Evolutionary conservation across 2,113 vertebrate species (phyloP), one percentile per base, ranked within the genome.

Genomic region (Halichoeres trimaculatus): DNA sequence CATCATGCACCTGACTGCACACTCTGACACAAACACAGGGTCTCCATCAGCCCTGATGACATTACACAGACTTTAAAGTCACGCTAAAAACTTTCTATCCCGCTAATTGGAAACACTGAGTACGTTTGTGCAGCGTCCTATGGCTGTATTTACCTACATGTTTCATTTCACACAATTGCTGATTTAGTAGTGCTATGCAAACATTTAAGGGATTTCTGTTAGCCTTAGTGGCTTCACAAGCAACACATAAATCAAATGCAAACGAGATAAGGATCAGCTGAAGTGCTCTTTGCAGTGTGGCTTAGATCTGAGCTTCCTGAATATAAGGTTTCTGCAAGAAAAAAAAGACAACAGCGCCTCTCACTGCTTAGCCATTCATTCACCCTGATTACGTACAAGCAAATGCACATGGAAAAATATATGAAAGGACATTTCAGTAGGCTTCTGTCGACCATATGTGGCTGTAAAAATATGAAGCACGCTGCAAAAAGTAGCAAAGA

Each of bases 191-290:
- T 61, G 66, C 82, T 84, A 78, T 80, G 74, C 81, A 88, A 90
- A 89, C 83, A 86, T 23, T 59, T 48, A 19, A 75, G 66, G 73
- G 81, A 88, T 89, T 85, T 85, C 52, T 76, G 34, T 81, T 82
- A 81, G 80, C 67, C 68, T 63, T 45, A 64, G 85, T 55, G 76
- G 55, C 78, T 78, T 88, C 65, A 68, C 70, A 67, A 81, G 81
- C 80, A 80, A 80, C 77, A 68, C 73, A 78, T 82, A 85, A 89
- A 87, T 89, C 87, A 90, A 90, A 89, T 80, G 83, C 78, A 84
- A 88, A 89, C 80, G 17, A 88, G 90, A 92, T 92, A 92, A 90
- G 73, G 72, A 90, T 92, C 91, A 60, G 78, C 58, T 58, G 59
- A 82, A 80, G 81, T 47, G 55, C 47, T 70, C 76, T 71, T 79